phyloP scores from a whole-genome alignment of 64 coral and sea anemone species.

The Platygyra sinensis region DNA sequence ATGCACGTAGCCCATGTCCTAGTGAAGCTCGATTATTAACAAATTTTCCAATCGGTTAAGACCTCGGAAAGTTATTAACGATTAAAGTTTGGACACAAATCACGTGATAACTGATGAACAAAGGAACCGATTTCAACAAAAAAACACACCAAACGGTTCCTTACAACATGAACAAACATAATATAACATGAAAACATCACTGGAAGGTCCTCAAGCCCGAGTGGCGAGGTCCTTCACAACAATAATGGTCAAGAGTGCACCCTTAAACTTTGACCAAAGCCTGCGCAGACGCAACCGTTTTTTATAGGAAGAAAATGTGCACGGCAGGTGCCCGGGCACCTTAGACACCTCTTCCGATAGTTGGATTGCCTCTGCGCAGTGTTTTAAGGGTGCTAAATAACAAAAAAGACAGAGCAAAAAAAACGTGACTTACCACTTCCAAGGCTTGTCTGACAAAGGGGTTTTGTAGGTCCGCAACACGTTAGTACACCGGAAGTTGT shows the following conservation, averaged over 20 bases:
- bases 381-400: slow-evolving; percentile 26
- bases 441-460: not conserved
- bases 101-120: not conserved
- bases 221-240: not conserved
- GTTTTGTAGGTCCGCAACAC: no score
- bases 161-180: not conserved
- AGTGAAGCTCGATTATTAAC: no score
- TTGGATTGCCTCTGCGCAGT: slow-evolving; percentile 21
- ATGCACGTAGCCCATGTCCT: no score
- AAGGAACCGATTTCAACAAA: slow-evolving; percentile 19
- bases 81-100: not conserved
- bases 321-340: slow-evolving; percentile 2
- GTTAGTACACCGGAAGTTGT: no score
- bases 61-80: no score
- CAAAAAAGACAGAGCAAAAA: not conserved
- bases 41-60: no score
- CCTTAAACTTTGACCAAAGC: slow-evolving; percentile 31
- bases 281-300: slow-evolving; percentile 10
- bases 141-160: slow-evolving; percentile 33
- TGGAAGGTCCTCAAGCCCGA: not conserved
- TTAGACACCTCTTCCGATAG: slow-evolving; percentile 4
- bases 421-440: not conserved
- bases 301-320: slow-evolving; percentile 19
- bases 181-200: not conserved
- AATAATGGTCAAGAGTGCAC: slow-evolving; percentile 2